phyloP scores from a whole-genome alignment of 2,113 vertebrate genomes.

The Phrynosoma blainvillii region DNA sequence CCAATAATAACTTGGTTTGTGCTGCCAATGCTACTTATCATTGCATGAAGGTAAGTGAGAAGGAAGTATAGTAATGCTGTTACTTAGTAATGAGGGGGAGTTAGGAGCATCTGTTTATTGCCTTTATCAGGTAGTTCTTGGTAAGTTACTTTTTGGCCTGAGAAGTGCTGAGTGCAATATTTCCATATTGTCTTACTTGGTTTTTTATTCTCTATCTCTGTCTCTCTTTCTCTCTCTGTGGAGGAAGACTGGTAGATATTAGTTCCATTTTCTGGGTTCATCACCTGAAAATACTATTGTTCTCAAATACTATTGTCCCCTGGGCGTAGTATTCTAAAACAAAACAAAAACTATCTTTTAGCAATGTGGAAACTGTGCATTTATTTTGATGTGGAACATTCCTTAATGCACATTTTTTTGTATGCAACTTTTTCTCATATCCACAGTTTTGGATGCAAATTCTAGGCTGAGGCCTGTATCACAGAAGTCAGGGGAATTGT shows the following conservation, averaged over 20 bases:
- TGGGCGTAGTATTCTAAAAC: no score
- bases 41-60: conserved; percentile 86
- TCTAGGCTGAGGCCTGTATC: background rate
- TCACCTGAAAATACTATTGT: no score
- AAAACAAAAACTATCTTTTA: no score
- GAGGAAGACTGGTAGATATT: no score
- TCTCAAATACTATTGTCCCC: no score
- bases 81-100: no score
- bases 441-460: background rate
- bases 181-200: background rate
- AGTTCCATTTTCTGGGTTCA: no score
- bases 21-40: conserved; percentile 92
- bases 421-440: background rate
- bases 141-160: no score
- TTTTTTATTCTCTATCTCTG: no score
- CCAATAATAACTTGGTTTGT: conserved; percentile 93
- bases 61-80: conserved; percentile 1
- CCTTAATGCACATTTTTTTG: background rate
- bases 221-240: no score
- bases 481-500: background rate
- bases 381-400: background rate
- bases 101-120: background rate
- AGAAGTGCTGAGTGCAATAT: background rate
- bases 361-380: no score
- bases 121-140: background rate